Evolutionary conservation across 2,113 vertebrate genomes (phyloP), one percentile per base, ranked within the genome.

Genomic region (Scomber japonicus): DNA sequence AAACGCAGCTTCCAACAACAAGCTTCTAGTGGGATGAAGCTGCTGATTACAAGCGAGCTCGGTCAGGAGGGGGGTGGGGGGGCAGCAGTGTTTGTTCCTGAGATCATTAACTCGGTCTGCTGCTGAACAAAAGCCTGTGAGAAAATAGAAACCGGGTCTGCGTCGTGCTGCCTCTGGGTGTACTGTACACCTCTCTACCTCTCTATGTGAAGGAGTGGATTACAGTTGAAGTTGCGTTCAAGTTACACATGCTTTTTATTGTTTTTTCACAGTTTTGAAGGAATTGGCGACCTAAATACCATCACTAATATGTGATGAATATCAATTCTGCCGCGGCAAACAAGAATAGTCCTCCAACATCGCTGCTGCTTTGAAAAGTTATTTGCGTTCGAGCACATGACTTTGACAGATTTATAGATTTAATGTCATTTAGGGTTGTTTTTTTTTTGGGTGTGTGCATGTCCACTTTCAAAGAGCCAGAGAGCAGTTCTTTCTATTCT

Each of bases 51-150:
- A 14, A 2, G 59, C 31, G 55, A 49, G 55, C 35, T 19, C 3
- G 51, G 74, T 49, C 46, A 46, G 9, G 9, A 35, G 31, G 31
- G 53, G 16, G 40, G 21, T 56, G 35, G 14, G 2, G 24, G 24
- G 24, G 24, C 21, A 21, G 24, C 24, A 27, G 24, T 44, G 65
- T 61, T 70, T 81, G 65, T 67, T 73, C 71, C 48, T 53, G 55
- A 48, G 61, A 61, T 71, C 48, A 55, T 82, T 78, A 55, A 79
- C 63, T 80, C 67, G n/a, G 75, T 13, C 63, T 70, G 49, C 30
- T 14, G 57, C 66, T 53, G 80, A 88, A 85, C 76, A 82, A 80
- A 74, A 46, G 63, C 65, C 64, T 53, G 71, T 15, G 56, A 78
- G 68, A 80, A 71, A 78, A 54, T 69, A 77, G 53, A 77, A 82